Percentiles rank a stretch among this genome's conserved stretches.
phyloP scores from a whole-genome alignment of 2,888 invertebrate species.

The Apotomis turbidana region DNA sequence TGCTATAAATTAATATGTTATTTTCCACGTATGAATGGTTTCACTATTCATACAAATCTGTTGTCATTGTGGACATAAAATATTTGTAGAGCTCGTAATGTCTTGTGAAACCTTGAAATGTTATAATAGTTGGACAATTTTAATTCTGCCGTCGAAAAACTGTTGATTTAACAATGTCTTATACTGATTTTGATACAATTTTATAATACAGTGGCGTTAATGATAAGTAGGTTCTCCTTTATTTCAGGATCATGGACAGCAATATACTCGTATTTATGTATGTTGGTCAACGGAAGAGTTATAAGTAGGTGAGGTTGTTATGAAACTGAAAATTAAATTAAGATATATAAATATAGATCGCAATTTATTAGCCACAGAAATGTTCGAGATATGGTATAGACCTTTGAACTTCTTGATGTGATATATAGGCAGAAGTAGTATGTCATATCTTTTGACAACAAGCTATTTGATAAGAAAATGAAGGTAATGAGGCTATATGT shows the following conservation, averaged over 20 bases:
- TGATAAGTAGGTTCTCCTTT: conserved; percentile 3
- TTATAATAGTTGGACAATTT: conserved; percentile 28
- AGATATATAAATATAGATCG: not conserved
- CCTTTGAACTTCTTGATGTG: too few species aligned
- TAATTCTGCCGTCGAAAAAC: conserved; percentile 19
- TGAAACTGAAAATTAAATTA: not conserved
- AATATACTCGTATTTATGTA: not conserved
- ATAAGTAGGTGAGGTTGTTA: not conserved
- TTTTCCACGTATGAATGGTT: conserved; percentile 10
- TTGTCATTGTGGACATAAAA: conserved; percentile 39
- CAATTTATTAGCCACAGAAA: too few species aligned
- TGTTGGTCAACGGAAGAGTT: conserved; percentile 9
- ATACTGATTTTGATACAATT: not conserved
- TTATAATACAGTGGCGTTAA: not conserved
- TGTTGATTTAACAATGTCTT: not conserved
- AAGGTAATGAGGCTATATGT: too few species aligned
- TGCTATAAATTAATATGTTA: conserved; percentile 22
- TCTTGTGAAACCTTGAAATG: conserved; percentile 33
- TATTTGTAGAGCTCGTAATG: conserved; percentile 38
- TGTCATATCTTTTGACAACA: too few species aligned
- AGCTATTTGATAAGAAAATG: too few species aligned
- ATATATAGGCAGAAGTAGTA: too few species aligned
- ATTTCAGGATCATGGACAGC: conserved; percentile 18
- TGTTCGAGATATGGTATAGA: too few species aligned
- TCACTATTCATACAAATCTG: conserved; percentile 26